Conservation (phyloP, 2,113 vertebrate genomes). For the Ptychochromis oligacanthus region DNA sequence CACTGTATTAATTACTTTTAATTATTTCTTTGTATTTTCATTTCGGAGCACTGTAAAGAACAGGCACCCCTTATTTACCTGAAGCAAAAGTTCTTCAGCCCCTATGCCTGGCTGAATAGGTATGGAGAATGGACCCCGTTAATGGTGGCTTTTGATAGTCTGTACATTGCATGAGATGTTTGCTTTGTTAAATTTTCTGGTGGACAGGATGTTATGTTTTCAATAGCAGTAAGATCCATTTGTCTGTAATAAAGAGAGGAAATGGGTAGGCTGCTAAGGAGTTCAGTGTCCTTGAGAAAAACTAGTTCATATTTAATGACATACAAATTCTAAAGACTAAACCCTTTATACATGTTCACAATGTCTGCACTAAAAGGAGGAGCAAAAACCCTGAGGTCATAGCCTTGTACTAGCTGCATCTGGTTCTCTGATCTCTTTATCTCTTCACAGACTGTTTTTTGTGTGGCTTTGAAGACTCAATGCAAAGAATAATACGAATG, state of each 20-base stretch:
- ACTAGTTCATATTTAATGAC: neutral
- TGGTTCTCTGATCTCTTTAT: neutral
- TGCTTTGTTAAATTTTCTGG: neutral
- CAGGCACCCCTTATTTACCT: neutral
- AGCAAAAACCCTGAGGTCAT: neutral
- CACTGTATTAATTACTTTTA: neutral
- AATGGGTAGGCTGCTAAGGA: neutral
- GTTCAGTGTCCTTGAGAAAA: neutral
- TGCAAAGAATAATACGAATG: neutral
- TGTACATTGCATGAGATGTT: neutral
- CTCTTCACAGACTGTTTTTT: neutral
- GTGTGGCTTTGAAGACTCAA: neutral
- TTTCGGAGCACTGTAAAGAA: neutral
- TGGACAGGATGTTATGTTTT: neutral
- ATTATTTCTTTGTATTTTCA: neutral
- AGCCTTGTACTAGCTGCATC: neutral
- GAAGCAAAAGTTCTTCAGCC: neutral
- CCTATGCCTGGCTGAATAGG: neutral
- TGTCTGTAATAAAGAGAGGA: neutral
- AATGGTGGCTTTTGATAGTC: neutral
- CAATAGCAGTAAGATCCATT: neutral
- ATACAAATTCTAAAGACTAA: neutral
- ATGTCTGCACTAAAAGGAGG: neutral
- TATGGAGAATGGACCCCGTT: neutral
- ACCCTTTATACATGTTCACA: neutral